phyloP scores from a whole-genome alignment of 2,888 invertebrate genomes.

The Ferdinandea cuprea region DNA sequence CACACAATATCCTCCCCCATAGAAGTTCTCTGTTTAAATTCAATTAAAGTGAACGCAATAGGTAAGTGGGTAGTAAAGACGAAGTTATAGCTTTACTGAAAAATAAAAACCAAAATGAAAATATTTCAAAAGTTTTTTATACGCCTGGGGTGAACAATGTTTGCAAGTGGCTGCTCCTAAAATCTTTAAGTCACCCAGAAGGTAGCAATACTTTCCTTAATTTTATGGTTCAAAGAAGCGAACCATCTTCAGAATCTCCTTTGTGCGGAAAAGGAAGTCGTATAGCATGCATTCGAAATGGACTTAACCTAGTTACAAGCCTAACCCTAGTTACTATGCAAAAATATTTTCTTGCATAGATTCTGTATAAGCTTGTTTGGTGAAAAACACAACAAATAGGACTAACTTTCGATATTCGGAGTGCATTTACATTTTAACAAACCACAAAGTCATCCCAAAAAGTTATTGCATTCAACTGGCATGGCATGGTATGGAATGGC shows the following conservation, averaged over 20 bases:
- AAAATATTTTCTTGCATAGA: not conserved
- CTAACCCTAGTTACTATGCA: conserved; percentile 18
- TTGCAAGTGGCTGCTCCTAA: not conserved
- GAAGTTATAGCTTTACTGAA: too few relatives aligned
- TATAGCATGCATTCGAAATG: not conserved
- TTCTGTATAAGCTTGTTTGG: conserved; percentile 41
- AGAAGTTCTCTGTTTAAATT: conserved; percentile 9
- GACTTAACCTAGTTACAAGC: conserved; percentile 9
- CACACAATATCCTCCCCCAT: too few relatives aligned
- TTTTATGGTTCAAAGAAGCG: not conserved
- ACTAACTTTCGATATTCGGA: conserved; percentile 50
- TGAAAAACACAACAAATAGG: conserved; percentile 27
- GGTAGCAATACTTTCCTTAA: not conserved
- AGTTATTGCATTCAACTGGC: conserved; percentile 62
- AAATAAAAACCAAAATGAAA: not conserved
- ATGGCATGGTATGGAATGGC: too few relatives aligned
- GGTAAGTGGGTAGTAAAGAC: not conserved
- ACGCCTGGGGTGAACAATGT: not conserved
- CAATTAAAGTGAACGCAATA: conserved; percentile 1
- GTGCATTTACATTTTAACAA: conserved; percentile 67
- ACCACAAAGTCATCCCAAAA: conserved; percentile 62
- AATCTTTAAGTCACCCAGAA: not conserved
- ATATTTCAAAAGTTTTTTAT: not conserved
- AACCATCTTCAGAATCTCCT: not conserved
- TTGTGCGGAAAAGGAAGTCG: conserved; percentile 4